Percentiles rank a stretch among this genome's conserved stretches.
These are phyloP conservation scores for Unio pictorum DNA, from an alignment of 2,888 invertebrate genomes.

Conservation along the genomic window DNA sequence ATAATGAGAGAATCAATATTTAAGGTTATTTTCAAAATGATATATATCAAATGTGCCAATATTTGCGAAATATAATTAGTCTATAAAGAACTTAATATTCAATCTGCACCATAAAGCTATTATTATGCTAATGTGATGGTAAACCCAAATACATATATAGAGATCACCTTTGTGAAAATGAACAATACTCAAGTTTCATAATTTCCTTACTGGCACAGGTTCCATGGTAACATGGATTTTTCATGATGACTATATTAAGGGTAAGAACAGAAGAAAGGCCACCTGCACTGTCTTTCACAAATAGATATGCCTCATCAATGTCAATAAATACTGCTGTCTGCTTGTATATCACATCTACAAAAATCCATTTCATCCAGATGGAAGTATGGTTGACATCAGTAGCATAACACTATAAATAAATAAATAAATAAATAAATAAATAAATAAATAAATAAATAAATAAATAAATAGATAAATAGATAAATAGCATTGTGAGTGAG, in stretches of 20 bases:
- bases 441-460: no score
- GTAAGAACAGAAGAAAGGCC: constrained; percentile 18
- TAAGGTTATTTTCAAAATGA: no score
- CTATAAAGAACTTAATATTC: no score
- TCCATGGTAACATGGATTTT: constrained; percentile 32
- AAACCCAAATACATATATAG: background rate
- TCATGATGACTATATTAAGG: constrained; percentile 26
- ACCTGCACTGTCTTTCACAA: constrained; percentile 13
- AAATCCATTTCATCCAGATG: constrained; percentile 13
- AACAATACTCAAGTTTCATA: background rate
- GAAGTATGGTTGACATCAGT: background rate
- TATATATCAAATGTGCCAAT: no score
- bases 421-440: no score
- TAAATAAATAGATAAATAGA: no score
- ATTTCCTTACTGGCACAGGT: constrained; percentile 19
- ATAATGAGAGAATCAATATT: no score
- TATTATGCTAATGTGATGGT: no score
- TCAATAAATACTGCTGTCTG: constrained; percentile 22
- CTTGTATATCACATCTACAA: constrained; percentile 15
- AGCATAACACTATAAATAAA: no score
- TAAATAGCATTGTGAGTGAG: no score
- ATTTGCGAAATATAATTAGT: no score
- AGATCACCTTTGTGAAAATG: background rate
- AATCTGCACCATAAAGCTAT: no score
- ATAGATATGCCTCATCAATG: constrained; percentile 14